phyloP scores from a whole-genome alignment of 2,888 invertebrate genomes.

The Drosophila rellima region DNA sequence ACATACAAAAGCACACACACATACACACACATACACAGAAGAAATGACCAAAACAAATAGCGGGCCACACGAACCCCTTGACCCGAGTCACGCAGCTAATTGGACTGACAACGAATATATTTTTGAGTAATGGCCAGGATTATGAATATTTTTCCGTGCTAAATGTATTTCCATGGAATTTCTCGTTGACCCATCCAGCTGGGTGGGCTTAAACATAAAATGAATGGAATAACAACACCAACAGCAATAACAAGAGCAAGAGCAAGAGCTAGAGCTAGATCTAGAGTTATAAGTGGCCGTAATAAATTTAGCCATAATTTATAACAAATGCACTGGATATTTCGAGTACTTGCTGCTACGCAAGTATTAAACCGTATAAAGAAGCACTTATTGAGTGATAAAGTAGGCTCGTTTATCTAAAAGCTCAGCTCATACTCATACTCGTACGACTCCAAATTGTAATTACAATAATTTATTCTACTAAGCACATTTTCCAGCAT shows the following conservation, averaged over 20 bases:
- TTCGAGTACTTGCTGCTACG: slow-evolving; percentile 20
- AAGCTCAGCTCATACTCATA: not conserved
- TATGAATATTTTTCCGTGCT: slow-evolving; percentile 68
- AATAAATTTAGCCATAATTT: slow-evolving; percentile 58
- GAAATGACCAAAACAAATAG: slow-evolving; percentile 75
- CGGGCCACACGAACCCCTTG: slow-evolving; percentile 70
- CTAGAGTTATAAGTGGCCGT: slow-evolving; percentile 44
- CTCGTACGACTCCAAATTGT: slow-evolving; percentile 44
- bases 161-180: slow-evolving; percentile 58
- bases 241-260: not conserved
- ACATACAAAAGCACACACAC: slow-evolving; percentile 6
- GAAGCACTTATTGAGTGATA: slow-evolving; percentile 62
- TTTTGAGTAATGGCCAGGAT: slow-evolving; percentile 77
- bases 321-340: slow-evolving; percentile 58
- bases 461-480: slow-evolving; percentile 65
- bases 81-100: slow-evolving; percentile 81
- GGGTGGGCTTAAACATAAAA: slow-evolving; percentile 12
- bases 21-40: slow-evolving; percentile 13
- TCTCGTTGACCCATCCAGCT: slow-evolving; percentile 34
- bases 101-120: slow-evolving; percentile 79
- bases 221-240: slow-evolving; percentile 29
- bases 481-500: slow-evolving; percentile 42
- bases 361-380: slow-evolving; percentile 59
- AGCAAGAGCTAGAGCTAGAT: not conserved
- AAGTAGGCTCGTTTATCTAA: slow-evolving; percentile 54